Evolutionary conservation across 2,888 invertebrate species (phyloP), one percentile per base, ranked within the genome.

Genomic region (Sturmia bella): DNA sequence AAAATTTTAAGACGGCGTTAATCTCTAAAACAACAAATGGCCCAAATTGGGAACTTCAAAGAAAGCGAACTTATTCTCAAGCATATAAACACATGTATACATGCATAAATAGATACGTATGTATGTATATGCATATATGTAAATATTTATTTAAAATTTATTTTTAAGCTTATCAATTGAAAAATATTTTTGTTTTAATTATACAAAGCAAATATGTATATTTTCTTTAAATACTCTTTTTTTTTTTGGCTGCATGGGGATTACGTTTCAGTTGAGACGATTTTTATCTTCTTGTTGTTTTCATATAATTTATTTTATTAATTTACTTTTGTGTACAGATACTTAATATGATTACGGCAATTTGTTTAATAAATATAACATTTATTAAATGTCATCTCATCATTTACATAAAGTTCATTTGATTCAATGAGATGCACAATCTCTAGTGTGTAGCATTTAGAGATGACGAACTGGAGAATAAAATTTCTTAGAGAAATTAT

Each of bases 301-400:
- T 21, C 48, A 21, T 57, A 57, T 45, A 43, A 45, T 57, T 56
- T 69, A 45, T 57, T 66, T 11, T 45, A 39, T 48, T 48, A 12
- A 15, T 70, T 24, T 59, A 52, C 9, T 32, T 32, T 32, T 32
- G 37, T 48, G 39, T 48, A 48, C 11, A 37, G 1, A 32, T 66
- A 37, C 50, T 63, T 69, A 45, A 27, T 75, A 19, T 32, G 21
- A 41, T 69, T 50, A 69, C 48, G 41, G 50, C 70, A 77, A 63
- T 77, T 70, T 77, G 48, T 56, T 63, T 77, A 64, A 74, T 50
- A 57, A 56, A 48, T 64, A 48, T 74, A 11, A 54, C 24, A 68
- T 68, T 43, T 54, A 43, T 19, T 68, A 32, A 43, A 70, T 70
- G 57, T 48, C 57, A 13, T 52, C 15, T 54, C 41, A 24, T 39